These are phyloP conservation scores for Todiramphus chloris DNA, from an alignment of 2,113 vertebrate genomes.

Conservation along the genomic window DNA sequence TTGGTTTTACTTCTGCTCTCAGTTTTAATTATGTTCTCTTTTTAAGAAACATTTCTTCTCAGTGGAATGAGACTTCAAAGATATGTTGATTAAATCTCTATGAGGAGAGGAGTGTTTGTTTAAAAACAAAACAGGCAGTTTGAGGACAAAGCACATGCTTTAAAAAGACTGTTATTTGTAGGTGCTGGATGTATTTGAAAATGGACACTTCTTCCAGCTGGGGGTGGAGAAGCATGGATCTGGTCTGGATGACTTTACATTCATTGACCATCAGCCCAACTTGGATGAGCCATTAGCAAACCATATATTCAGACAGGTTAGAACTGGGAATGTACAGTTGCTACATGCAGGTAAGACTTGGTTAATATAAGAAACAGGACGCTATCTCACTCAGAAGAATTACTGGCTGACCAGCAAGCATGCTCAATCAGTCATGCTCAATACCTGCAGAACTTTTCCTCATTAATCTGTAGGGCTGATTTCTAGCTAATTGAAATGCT, in stretches of 20 bases:
- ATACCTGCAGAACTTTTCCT: not conserved
- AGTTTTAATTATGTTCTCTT: not conserved
- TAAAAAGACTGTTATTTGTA: slow-evolving; percentile 32
- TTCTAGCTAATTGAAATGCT: not conserved
- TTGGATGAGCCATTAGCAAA: slow-evolving; percentile 91
- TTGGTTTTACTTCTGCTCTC: not conserved
- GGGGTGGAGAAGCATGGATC: slow-evolving; percentile 92
- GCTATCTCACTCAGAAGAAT: not conserved
- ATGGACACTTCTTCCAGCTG: slow-evolving; percentile 83
- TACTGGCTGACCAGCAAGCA: not conserved
- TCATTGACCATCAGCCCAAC: slow-evolving; percentile 88
- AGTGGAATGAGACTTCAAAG: not conserved
- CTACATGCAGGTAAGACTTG: not conserved
- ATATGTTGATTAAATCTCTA: not conserved
- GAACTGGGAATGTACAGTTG: not conserved
- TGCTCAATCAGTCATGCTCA: not conserved
- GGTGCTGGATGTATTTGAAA: slow-evolving; percentile 92
- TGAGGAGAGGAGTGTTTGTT: not conserved
- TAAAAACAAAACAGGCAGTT: not conserved
- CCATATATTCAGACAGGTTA: slow-evolving; percentile 93
- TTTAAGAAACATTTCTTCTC: not conserved
- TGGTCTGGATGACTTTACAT: slow-evolving; percentile 92
- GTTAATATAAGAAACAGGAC: not conserved
- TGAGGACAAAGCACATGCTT: not conserved
- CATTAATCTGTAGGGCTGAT: not conserved